Percentiles rank a stretch among this genome's conserved stretches.
Conservation (phyloP, 2,113 vertebrate species). For the Atlantisia rogersi region DNA sequence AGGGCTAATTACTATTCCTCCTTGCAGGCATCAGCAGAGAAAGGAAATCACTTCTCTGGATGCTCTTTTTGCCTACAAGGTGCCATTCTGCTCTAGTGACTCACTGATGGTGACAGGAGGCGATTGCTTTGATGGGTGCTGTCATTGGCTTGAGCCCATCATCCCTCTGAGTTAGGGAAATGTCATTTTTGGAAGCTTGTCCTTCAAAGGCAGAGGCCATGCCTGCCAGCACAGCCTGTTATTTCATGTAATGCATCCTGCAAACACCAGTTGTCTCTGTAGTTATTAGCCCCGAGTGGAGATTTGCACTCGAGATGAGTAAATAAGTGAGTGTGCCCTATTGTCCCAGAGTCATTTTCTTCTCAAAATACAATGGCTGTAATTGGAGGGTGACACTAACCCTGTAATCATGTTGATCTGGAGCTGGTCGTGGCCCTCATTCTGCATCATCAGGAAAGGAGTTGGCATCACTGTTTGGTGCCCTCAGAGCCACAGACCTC, state of each 20-base stretch:
- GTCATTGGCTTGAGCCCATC: not conserved
- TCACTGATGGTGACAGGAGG: conserved; percentile 41
- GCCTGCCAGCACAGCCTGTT: not conserved
- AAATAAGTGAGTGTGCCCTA: not conserved
- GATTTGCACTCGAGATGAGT: not conserved
- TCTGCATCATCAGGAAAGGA: not conserved
- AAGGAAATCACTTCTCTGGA: conserved; percentile 2
- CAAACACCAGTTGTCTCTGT: not conserved
- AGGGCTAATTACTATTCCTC: conserved; percentile 47
- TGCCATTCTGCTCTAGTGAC: conserved; percentile 30
- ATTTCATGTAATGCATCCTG: conserved; percentile 16
- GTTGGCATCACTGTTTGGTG: not conserved
- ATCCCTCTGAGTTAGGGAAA: not conserved
- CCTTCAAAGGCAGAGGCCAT: not conserved
- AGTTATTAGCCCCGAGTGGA: not conserved
- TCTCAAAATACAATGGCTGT: not conserved
- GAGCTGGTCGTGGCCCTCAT: not conserved
- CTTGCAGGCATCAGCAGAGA: conserved; percentile 25
- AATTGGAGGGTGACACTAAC: not conserved
- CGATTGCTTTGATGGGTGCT: conserved; percentile 26
- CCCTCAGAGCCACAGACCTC: not conserved
- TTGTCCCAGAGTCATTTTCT: not conserved
- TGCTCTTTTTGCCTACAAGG: conserved; percentile 39
- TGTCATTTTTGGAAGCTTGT: conserved; percentile 3
- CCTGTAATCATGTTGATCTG: not conserved